Conservation (phyloP, 37 sponge, comb jelly and placozoan genomes). For the Axinella damicornis region DNA sequence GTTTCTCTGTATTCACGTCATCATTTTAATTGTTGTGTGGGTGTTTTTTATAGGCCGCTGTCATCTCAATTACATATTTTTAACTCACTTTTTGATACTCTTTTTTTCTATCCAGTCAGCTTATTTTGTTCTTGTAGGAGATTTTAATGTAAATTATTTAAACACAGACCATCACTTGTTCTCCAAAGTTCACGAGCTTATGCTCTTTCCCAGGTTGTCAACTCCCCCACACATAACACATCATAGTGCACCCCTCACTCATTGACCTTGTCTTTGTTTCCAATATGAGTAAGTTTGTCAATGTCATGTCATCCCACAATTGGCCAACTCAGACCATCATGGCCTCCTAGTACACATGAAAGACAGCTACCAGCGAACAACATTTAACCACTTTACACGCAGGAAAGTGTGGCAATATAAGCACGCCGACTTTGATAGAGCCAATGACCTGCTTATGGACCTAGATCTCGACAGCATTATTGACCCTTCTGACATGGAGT, state of each 20-base stretch:
- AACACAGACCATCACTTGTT: not conserved
- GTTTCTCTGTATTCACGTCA: not conserved
- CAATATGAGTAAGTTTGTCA: not conserved
- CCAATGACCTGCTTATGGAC: not conserved
- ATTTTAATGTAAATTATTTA: conserved; percentile 6
- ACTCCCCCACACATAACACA: not conserved
- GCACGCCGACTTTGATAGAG: conserved; percentile 14
- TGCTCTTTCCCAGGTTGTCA: conserved; percentile 6
- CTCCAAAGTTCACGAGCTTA: not conserved
- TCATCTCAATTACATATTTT: not conserved
- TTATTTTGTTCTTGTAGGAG: conserved; percentile 13
- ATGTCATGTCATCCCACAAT: not conserved
- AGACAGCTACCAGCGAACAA: too few relatives aligned
- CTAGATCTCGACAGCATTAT: not conserved
- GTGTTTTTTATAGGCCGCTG: not conserved
- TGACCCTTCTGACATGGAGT: not conserved
- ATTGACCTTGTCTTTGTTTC: conserved; percentile 28
- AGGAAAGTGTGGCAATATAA: not conserved
- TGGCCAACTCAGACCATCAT: not conserved
- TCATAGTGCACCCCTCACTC: not conserved
- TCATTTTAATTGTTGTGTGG: too few relatives aligned
- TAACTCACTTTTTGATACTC: not conserved
- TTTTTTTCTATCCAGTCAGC: not conserved
- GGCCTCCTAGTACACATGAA: not conserved
- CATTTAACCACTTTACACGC: not conserved